phyloP scores from a whole-genome alignment of 2,113 vertebrate genomes.

The Caranx melampygus region DNA sequence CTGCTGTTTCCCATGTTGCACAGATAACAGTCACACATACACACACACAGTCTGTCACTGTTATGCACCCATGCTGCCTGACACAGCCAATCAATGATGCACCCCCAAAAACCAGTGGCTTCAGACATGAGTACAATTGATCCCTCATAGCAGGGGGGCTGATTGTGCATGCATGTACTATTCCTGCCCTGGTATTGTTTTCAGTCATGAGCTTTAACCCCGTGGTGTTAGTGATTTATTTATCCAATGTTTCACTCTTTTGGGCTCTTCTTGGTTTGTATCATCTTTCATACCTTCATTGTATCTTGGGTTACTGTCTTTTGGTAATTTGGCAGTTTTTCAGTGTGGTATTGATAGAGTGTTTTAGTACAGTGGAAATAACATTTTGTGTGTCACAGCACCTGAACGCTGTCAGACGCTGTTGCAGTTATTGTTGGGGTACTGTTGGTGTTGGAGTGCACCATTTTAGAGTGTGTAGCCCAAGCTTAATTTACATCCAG shows the following conservation, averaged over 20 bases:
- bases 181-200: background rate
- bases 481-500: slow-evolving; percentile 20
- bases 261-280: background rate
- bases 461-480: slow-evolving; percentile 9
- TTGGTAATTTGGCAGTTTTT: background rate
- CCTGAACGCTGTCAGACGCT: slow-evolving; percentile 14
- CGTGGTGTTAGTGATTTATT: background rate
- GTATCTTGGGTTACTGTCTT: background rate
- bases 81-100: slow-evolving; percentile 59
- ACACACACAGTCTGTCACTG: slow-evolving; percentile 17
- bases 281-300: background rate
- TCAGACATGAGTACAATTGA: slow-evolving; percentile 64
- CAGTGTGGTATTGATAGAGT: background rate
- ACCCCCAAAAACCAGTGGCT: slow-evolving; percentile 38
- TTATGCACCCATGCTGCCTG: slow-evolving; percentile 32
- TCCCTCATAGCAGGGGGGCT: slow-evolving; percentile 5
- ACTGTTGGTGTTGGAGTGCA: slow-evolving; percentile 6
- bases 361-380: background rate
- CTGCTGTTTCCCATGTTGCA: slow-evolving; percentile 55
- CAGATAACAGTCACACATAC: slow-evolving; percentile 48
- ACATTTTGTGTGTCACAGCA: background rate
- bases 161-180: background rate
- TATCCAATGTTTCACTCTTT: background rate
- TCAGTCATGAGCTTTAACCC: background rate
- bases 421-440: slow-evolving; percentile 12